These are phyloP conservation scores for Cardiocondyla obscurior DNA, from an alignment of 1,140 invertebrate genomes.

Conservation along the genomic window DNA sequence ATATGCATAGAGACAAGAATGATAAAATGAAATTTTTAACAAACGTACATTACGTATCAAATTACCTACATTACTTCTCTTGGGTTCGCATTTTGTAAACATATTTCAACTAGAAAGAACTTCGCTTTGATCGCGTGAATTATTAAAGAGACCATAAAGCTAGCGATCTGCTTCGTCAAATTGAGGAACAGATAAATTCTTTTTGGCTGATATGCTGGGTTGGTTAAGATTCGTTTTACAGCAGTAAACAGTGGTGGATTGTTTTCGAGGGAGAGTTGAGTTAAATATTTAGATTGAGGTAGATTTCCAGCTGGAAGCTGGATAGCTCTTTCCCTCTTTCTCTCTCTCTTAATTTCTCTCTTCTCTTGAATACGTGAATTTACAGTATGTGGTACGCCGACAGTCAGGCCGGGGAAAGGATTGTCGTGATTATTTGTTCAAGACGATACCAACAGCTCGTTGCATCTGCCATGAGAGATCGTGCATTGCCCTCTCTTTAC, in stretches of 20 bases:
- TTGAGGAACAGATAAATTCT: neutral
- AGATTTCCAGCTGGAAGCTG: constrained; percentile 59
- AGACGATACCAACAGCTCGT: constrained; percentile 59
- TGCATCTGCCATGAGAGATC: constrained; percentile 66
- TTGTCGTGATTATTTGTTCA: constrained; percentile 69
- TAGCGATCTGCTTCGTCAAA: neutral
- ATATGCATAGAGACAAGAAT: neutral
- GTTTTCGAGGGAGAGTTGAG: constrained; percentile 55
- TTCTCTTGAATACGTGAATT: constrained; percentile 64
- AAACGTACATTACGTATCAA: neutral
- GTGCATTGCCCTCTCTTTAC: constrained; percentile 56
- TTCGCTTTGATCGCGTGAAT: neutral
- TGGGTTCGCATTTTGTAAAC: neutral
- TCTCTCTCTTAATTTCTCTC: constrained; percentile 63
- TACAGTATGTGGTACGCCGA: constrained; percentile 49
- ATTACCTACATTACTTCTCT: neutral
- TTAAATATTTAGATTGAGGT: constrained; percentile 68
- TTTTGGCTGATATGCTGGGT: neutral
- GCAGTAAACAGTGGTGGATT: constrained; percentile 63
- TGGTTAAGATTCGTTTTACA: constrained; percentile 34
- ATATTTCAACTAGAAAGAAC: neutral
- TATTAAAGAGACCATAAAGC: neutral
- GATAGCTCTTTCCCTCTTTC: constrained; percentile 11
- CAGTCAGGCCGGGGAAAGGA: constrained; percentile 55
- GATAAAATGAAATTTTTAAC: neutral